These are phyloP conservation scores for Cacoxenus indagator DNA, from an alignment of 2,888 invertebrate species.

Conservation along the genomic window DNA sequence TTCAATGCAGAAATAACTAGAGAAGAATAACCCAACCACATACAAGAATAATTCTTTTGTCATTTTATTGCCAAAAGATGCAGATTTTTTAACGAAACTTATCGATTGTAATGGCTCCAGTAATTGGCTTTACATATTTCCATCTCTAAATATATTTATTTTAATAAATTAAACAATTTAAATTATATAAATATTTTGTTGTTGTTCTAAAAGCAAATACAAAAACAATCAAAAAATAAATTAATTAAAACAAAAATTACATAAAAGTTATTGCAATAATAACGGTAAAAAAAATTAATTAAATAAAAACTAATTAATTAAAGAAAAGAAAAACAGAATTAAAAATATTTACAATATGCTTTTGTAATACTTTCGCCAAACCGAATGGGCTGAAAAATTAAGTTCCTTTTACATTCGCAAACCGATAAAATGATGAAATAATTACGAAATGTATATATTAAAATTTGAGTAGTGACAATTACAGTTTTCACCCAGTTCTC, in stretches of 20 bases:
- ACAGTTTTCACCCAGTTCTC: background rate
- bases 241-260: background rate
- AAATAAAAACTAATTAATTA: constrained; percentile 39
- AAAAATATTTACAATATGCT: constrained; percentile 64
- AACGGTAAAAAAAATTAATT: constrained; percentile 35
- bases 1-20: constrained; percentile 30
- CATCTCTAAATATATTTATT: constrained; percentile 33
- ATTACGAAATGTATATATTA: constrained; percentile 47
- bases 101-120: constrained; percentile 72
- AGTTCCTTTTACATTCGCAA: constrained; percentile 27
- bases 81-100: constrained; percentile 72
- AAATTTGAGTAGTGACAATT: background rate
- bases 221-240: constrained; percentile 37
- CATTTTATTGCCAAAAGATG: constrained; percentile 71
- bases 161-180: constrained; percentile 44
- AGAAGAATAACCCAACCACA: no score
- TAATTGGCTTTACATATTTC: constrained; percentile 65
- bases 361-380: constrained; percentile 64
- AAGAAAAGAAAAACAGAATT: constrained; percentile 1
- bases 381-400: constrained; percentile 32
- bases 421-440: constrained; percentile 66
- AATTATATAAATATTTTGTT: constrained; percentile 59
- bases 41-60: constrained; percentile 71
- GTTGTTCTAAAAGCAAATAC: constrained; percentile 61
- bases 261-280: constrained; percentile 27